phyloP scores from a whole-genome alignment of 2,888 invertebrate species.

The Eucera pruinosa region DNA sequence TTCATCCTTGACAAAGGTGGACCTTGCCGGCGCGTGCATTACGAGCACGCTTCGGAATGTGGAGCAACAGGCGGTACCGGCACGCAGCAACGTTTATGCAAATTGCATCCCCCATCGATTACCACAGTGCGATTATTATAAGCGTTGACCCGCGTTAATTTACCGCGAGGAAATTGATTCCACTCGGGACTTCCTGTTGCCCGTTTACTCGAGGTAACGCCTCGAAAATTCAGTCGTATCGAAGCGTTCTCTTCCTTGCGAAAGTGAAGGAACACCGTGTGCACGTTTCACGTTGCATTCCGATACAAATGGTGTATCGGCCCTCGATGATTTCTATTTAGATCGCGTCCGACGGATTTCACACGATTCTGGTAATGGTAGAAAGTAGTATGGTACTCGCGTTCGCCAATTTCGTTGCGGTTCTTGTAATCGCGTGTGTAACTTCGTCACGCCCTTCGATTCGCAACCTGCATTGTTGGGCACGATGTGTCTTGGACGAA shows the following conservation, averaged over 20 bases:
- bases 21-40: conserved; percentile 75
- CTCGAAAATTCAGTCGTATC: conserved; percentile 44
- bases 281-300: conserved; percentile 32
- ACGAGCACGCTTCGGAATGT: conserved; percentile 72
- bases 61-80: conserved; percentile 70
- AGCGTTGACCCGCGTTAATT: conserved; percentile 27
- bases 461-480: not conserved
- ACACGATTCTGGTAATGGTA: conserved; percentile 28
- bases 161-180: conserved; percentile 31
- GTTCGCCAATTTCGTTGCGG: conserved; percentile 6
- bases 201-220: too few relatives aligned
- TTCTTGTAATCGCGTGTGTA: not conserved
- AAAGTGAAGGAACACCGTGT: conserved; percentile 21
- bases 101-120: conserved; percentile 69
- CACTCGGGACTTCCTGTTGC: conserved; percentile 10
- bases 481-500: not conserved
- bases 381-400: conserved; percentile 10
- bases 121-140: conserved; percentile 15
- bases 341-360: conserved; percentile 38
- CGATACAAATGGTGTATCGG: conserved; percentile 36
- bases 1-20: conserved; percentile 78
- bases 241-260: conserved; percentile 13
- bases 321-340: conserved; percentile 35
- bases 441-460: conserved; percentile 4
- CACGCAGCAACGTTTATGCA: conserved; percentile 67